A percentile compares a stretch with the other conserved stretches of the same genome.
Evolutionary conservation across 2,113 vertebrate genomes (phyloP).

Genomic region (Xenus cinereus): DNA sequence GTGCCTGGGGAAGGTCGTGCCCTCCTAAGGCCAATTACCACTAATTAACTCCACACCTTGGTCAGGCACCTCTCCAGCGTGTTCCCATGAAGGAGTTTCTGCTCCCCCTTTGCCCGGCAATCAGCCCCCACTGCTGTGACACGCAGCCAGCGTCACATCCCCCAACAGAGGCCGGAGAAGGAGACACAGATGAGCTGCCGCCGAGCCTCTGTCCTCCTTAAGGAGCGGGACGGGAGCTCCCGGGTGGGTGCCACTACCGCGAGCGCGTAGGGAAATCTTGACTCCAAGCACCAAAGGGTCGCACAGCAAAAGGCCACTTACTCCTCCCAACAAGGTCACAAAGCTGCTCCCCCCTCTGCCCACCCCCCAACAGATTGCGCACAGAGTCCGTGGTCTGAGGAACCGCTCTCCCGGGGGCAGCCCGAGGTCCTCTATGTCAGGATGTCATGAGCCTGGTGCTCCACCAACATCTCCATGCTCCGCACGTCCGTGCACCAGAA

Average conservation of each 20-base stretch:
- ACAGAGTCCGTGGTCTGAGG: slow-evolving; percentile 51
- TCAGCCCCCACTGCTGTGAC: neutral
- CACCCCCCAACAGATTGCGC: neutral
- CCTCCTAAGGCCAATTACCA: neutral
- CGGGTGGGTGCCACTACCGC: neutral
- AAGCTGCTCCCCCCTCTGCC: slow-evolving; percentile 1
- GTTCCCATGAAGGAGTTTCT: neutral
- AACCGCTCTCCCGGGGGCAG: neutral
- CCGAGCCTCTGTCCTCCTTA: neutral
- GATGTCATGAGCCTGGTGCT: slow-evolving; percentile 96
- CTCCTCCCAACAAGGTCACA: neutral
- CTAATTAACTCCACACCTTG: neutral
- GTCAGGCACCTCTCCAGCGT: neutral
- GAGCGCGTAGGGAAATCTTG: slow-evolving; percentile 7
- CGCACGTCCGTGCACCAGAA: slow-evolving; percentile 94
- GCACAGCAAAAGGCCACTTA: slow-evolving; percentile 55
- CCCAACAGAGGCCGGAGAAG: neutral
- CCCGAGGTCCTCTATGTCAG: slow-evolving; percentile 79
- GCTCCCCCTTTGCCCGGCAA: neutral
- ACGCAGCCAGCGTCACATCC: neutral
- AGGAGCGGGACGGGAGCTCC: neutral
- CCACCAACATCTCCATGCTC: slow-evolving; percentile 97
- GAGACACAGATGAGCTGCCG: neutral
- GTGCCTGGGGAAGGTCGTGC: neutral
- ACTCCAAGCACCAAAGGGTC: slow-evolving; percentile 60